These are phyloP conservation scores for Leuciscus idus DNA, from an alignment of 2,113 vertebrate species.

Conservation along the genomic window DNA sequence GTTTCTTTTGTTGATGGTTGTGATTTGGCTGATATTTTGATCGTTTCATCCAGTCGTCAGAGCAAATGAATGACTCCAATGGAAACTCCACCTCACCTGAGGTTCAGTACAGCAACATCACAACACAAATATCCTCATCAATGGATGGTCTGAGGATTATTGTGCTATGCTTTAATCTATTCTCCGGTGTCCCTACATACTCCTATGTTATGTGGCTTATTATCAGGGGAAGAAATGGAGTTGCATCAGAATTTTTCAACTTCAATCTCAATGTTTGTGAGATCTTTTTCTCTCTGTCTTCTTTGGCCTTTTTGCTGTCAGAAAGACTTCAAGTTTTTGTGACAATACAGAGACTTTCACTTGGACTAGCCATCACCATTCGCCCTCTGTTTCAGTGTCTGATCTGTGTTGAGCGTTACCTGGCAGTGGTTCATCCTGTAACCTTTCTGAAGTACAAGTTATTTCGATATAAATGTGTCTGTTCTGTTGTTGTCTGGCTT, in stretches of 20 bases:
- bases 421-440: not conserved
- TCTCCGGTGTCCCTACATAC: not conserved
- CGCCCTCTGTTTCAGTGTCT: constrained; percentile 10
- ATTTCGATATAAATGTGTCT: not conserved
- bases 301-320: not conserved
- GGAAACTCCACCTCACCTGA: not conserved
- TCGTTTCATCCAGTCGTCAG: not conserved
- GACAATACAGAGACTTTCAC: not conserved
- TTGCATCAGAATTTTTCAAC: not conserved
- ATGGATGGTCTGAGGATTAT: not conserved
- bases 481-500: constrained; percentile 19
- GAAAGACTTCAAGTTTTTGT: not conserved
- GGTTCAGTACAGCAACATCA: not conserved
- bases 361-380: not conserved
- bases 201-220: constrained; percentile 6
- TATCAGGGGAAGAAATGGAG: not conserved
- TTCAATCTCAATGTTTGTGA: constrained; percentile 22
- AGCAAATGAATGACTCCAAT: constrained; percentile 34
- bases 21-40: not conserved
- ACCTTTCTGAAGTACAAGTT: not conserved
- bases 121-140: not conserved
- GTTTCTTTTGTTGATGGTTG: not conserved
- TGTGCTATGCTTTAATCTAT: not conserved
- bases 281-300: not conserved
- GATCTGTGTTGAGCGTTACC: not conserved